A percentile compares a stretch with the other conserved stretches of the same genome.
These are phyloP conservation scores for Orchesellides sinensis DNA, from an alignment of 2,888 invertebrate genomes.

Conservation along the genomic window DNA sequence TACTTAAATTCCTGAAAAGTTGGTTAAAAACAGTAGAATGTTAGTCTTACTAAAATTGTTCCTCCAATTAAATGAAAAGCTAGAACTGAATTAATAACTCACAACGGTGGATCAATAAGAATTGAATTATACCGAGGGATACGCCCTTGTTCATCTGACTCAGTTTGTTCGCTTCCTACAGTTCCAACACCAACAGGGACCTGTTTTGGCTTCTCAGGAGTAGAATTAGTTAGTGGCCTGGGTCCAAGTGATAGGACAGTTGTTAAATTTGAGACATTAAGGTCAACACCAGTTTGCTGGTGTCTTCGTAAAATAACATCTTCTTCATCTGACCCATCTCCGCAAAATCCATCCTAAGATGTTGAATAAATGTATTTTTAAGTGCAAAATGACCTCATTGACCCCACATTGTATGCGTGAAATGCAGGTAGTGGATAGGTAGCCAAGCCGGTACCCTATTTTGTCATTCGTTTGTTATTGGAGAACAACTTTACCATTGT, in stretches of 20 bases:
- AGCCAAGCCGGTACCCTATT: no score
- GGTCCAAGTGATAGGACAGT: slow-evolving; percentile 56
- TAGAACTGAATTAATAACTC: not conserved
- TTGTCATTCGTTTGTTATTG: no score
- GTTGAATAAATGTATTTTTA: no score
- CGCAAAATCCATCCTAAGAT: no score
- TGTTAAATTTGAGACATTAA: slow-evolving; percentile 71
- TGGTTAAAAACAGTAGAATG: no score
- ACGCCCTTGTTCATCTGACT: no score
- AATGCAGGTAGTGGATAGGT: no score
- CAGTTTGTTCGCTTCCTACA: no score
- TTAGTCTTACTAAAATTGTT: no score
- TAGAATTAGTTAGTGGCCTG: slow-evolving; percentile 67
- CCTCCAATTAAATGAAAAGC: not conserved
- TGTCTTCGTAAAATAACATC: slow-evolving; percentile 46
- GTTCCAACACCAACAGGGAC: not conserved
- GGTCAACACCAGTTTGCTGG: slow-evolving; percentile 48
- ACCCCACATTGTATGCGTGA: no score
- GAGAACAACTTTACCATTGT: no score
- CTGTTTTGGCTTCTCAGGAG: slow-evolving; percentile 56
- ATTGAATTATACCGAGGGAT: slow-evolving; percentile 25
- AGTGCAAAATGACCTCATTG: no score
- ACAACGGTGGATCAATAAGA: slow-evolving; percentile 34
- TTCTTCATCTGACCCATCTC: slow-evolving; percentile 13
- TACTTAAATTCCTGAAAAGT: slow-evolving; percentile 68